Conservation (phyloP, 2,888 invertebrate genomes). For the Drosophila birchii region DNA sequence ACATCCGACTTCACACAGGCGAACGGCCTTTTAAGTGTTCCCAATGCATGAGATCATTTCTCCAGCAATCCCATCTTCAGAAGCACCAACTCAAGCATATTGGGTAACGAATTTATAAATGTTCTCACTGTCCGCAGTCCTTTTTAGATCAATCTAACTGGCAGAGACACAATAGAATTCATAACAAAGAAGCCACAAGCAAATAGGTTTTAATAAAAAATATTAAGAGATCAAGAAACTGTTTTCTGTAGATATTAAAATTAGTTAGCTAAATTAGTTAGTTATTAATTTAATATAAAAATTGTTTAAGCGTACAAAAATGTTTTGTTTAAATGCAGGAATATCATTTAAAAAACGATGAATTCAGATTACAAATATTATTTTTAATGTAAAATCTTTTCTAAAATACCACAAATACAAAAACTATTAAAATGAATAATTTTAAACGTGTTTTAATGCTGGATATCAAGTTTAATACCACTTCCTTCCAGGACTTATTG, state of each 20-base stretch:
- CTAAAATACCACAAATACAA: too few species aligned
- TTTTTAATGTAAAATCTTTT: too few species aligned
- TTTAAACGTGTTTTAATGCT: too few species aligned
- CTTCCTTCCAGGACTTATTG: background rate
- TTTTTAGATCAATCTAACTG: background rate
- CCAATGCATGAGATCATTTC: background rate
- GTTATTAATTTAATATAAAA: too few species aligned
- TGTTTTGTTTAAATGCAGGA: too few species aligned
- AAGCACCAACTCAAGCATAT: background rate
- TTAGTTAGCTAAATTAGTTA: too few species aligned
- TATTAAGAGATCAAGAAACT: background rate
- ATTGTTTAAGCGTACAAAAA: too few species aligned
- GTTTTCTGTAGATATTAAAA: background rate
- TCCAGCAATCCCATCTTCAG: background rate
- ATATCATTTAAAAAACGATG: too few species aligned
- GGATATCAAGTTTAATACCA: too few species aligned
- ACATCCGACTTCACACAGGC: background rate
- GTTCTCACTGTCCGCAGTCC: background rate
- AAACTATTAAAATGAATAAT: too few species aligned
- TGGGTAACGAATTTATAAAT: background rate
- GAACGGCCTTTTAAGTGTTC: background rate
- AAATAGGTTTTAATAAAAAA: background rate
- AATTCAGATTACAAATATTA: too few species aligned
- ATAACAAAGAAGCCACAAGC: background rate
- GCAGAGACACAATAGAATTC: background rate